Percentiles rank a stretch among this genome's conserved stretches.
These are phyloP conservation scores for Helicolenus hilgendorfi DNA, from an alignment of 2,797 vertebrate genomes.

Conservation along the genomic window DNA sequence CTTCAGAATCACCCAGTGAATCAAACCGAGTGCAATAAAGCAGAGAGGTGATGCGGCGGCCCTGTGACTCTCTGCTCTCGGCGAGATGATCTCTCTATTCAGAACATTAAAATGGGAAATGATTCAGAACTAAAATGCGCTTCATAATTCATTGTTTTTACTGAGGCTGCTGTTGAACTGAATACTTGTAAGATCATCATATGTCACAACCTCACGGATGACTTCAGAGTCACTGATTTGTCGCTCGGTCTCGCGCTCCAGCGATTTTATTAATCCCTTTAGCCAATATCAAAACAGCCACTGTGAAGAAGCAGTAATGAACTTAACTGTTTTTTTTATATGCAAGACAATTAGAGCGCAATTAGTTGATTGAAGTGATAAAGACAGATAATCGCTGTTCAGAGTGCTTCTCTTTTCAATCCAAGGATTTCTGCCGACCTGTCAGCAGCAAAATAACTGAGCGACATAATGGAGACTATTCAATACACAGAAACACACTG, in stretches of 20 bases:
- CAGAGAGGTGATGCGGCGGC: constrained; percentile 71
- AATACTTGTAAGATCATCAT: constrained; percentile 63
- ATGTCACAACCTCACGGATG: constrained; percentile 72
- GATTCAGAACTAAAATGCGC: constrained; percentile 86
- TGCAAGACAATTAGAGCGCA: constrained; percentile 81
- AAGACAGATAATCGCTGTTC: constrained; percentile 75
- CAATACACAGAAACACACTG: constrained; percentile 36
- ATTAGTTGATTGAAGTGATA: constrained; percentile 85
- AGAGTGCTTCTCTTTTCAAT: constrained; percentile 79
- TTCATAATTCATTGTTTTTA: constrained; percentile 76
- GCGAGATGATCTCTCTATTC: constrained; percentile 79
- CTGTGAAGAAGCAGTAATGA: constrained; percentile 83
- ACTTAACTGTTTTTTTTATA: constrained; percentile 75
- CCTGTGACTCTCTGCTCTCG: constrained; percentile 62
- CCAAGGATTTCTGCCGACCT: constrained; percentile 73
- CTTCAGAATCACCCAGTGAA: constrained; percentile 69
- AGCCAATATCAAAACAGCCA: constrained; percentile 82
- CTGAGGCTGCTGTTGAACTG: constrained; percentile 68
- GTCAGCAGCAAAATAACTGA: constrained; percentile 78
- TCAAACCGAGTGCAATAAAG: constrained; percentile 75
- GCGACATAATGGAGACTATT: constrained; percentile 63
- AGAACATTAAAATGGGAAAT: constrained; percentile 87
- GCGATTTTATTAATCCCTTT: constrained; percentile 81
- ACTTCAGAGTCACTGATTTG: constrained; percentile 77
- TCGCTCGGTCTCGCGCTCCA: constrained; percentile 76